Conservation (phyloP, 2,113 vertebrate genomes). For the Psilopogon haemacephalus region DNA sequence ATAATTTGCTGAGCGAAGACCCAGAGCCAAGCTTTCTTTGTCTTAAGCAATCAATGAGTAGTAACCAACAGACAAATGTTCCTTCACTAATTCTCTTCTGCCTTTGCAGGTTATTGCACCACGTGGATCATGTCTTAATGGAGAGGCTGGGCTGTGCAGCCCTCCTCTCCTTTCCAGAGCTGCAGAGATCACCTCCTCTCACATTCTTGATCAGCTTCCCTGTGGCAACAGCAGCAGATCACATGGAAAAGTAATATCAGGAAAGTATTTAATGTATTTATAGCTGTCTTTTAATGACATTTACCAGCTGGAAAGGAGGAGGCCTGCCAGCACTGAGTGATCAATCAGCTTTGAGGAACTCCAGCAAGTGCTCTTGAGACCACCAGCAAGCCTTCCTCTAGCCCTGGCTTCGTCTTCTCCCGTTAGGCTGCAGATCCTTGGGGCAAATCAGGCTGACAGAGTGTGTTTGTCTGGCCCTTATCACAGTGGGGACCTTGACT, state of each 20-base stretch:
- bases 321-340: conserved; percentile 21
- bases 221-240: conserved; percentile 44
- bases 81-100: conserved; percentile 24
- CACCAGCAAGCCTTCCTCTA: conserved; percentile 49
- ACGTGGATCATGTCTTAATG: neutral
- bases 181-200: conserved; percentile 38
- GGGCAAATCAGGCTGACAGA: conserved; percentile 14
- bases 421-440: neutral
- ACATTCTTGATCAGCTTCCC: conserved; percentile 57
- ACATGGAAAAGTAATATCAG: conserved; percentile 62
- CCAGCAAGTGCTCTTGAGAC: conserved; percentile 54
- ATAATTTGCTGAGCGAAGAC: conserved; percentile 73
- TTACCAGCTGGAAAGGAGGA: conserved; percentile 63
- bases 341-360: conserved; percentile 62
- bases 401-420: conserved; percentile 3
- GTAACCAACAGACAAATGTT: conserved; percentile 60
- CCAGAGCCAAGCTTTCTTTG: conserved; percentile 71
- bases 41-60: conserved; percentile 72
- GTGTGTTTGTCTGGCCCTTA: conserved; percentile 36
- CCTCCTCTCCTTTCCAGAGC: neutral
- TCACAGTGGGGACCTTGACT: conserved; percentile 31
- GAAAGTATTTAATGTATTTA: conserved; percentile 69
- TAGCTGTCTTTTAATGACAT: conserved; percentile 69
- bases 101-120: neutral
- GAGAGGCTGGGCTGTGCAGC: neutral